phyloP scores from a whole-genome alignment of 2,113 vertebrate species.

The Oreochromis niloticus region DNA sequence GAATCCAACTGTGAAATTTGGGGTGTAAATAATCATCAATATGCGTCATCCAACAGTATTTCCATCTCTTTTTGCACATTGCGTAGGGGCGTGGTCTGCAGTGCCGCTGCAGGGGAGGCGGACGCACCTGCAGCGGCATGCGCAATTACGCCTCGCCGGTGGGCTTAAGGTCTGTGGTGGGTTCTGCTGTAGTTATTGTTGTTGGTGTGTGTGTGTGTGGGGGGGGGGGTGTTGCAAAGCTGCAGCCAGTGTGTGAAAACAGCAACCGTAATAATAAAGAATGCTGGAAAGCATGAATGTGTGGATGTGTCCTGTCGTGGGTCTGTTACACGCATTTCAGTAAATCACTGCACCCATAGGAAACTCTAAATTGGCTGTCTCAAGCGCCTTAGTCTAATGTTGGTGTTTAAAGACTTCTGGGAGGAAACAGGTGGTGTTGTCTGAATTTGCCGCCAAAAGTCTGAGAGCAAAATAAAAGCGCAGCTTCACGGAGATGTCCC shows the following conservation, averaged over 20 bases:
- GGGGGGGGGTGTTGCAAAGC: neutral
- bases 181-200: no score
- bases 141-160: no score
- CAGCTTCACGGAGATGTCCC: neutral
- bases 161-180: no score
- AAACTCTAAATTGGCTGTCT: accelerated
- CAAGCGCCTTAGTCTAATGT: neutral
- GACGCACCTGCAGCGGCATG: no score
- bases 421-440: neutral
- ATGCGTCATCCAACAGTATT: no score
- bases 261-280: neutral
- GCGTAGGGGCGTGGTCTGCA: no score
- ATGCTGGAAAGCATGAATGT: no score
- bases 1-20: no score
- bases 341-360: neutral
- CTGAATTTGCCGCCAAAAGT: accelerated
- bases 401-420: neutral
- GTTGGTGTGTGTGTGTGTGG: no score
- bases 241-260: neutral
- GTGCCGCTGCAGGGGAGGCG: no score
- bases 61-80: no score
- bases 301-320: neutral
- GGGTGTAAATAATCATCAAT: no score
- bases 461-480: neutral
- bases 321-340: neutral